Percentiles rank a stretch among this genome's conserved stretches.
phyloP scores from a whole-genome alignment of 2,888 invertebrate genomes.

The Allygus modestus region DNA sequence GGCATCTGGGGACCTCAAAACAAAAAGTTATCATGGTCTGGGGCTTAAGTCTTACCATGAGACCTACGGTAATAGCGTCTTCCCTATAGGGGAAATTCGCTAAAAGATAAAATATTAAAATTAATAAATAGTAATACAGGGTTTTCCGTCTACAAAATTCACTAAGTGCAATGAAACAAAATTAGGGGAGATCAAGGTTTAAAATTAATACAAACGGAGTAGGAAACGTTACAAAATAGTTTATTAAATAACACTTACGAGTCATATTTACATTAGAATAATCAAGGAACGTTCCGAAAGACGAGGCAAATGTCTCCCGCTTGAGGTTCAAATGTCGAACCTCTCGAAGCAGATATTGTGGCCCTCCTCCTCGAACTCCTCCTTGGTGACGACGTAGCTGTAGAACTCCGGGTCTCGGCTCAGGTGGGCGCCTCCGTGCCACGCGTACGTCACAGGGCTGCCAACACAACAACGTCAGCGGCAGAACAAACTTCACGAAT shows the following conservation, averaged over 20 bases:
- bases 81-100: too few relatives aligned
- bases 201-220: too few relatives aligned
- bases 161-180: too few relatives aligned
- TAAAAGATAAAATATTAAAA: too few relatives aligned
- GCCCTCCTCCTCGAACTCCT: conserved; percentile 95
- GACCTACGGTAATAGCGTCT: too few relatives aligned
- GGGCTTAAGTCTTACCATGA: too few relatives aligned
- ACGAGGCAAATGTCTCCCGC: conserved; percentile 11
- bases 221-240: not conserved
- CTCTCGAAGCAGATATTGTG: conserved; percentile 78
- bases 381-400: conserved; percentile 85
- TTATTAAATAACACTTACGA: conserved; percentile 1
- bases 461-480: conserved; percentile 72
- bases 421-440: conserved; percentile 91
- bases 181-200: too few relatives aligned
- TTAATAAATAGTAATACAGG: too few relatives aligned
- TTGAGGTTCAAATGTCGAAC: conserved; percentile 73
- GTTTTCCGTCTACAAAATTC: too few relatives aligned
- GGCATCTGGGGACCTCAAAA: too few relatives aligned
- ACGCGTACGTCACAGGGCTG: conserved; percentile 90
- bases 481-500: not conserved
- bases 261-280: not conserved
- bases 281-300: not conserved
- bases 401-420: conserved; percentile 86
- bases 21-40: too few relatives aligned